Percentiles rank a stretch among this genome's conserved stretches.
These are phyloP conservation scores for Drosophila micromelanica DNA, from an alignment of 1,140 invertebrate genomes.

Conservation along the genomic window DNA sequence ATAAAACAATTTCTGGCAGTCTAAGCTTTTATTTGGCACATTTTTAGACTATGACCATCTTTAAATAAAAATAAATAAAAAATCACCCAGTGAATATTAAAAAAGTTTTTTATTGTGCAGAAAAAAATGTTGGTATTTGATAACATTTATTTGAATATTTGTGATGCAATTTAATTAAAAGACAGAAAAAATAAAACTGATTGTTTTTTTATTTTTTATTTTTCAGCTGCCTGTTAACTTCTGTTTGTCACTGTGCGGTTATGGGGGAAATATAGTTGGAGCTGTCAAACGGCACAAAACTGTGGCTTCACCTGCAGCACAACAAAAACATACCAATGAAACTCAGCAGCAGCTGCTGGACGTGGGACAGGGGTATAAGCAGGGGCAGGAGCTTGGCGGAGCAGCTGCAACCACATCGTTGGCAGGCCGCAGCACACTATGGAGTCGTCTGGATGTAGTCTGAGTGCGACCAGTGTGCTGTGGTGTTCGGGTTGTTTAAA, in stretches of 20 bases:
- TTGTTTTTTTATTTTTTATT: conserved; percentile 17
- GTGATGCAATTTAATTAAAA: neutral
- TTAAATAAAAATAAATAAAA: too few species aligned
- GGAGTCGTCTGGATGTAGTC: conserved; percentile 19
- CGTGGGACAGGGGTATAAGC: neutral
- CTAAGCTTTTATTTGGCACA: too few species aligned
- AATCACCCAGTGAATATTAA: neutral
- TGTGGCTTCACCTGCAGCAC: conserved; percentile 22
- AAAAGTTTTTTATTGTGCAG: too few species aligned
- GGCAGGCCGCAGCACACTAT: conserved; percentile 33
- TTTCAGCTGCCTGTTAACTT: conserved; percentile 13
- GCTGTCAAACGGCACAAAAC: conserved; percentile 11
- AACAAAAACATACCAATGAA: conserved; percentile 6
- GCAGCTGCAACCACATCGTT: conserved; percentile 35
- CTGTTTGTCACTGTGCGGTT: conserved; percentile 25
- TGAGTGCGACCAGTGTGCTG: conserved; percentile 49
- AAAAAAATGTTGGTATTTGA: too few species aligned
- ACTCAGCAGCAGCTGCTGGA: neutral
- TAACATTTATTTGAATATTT: too few species aligned
- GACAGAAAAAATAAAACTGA: neutral
- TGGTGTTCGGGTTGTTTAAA: conserved; percentile 63
- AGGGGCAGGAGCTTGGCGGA: neutral
- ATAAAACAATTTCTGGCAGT: too few species aligned
- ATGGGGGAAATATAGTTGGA: conserved; percentile 8
- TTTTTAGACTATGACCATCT: too few species aligned